Evolutionary conservation across 2,113 vertebrate species (phyloP).

Genomic region (Patagioenas fasciata): DNA sequence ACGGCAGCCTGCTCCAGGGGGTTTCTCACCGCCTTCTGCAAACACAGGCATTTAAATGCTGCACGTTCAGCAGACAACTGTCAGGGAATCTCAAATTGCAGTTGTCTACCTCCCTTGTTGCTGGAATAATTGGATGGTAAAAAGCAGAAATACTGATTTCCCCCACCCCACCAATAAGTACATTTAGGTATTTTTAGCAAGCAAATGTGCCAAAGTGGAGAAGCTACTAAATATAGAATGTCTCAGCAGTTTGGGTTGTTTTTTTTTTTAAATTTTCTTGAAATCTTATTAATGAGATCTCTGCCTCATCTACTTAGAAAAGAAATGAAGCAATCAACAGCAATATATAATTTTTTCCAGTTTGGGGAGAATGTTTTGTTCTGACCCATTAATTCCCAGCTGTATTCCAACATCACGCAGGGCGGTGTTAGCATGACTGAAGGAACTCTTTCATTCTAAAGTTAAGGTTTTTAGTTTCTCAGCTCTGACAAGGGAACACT

Average conservation of each 20-base stretch:
- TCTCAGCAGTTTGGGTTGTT: not conserved
- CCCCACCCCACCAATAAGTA: conserved; percentile 3
- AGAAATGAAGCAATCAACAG: conserved; percentile 61
- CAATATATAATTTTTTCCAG: not conserved
- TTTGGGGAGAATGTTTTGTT: not conserved
- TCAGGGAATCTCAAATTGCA: conserved; percentile 28
- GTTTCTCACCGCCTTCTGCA: rapidly evolving
- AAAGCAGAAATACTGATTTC: conserved; percentile 34
- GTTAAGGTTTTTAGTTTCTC: not conserved
- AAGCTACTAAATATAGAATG: conserved; percentile 62
- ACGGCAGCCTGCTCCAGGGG: not conserved
- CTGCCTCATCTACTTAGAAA: conserved; percentile 19
- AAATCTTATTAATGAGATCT: conserved; percentile 39
- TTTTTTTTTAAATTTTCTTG: not conserved
- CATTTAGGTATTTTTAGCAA: conserved; percentile 69
- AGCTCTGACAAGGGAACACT: not conserved
- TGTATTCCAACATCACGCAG: conserved; percentile 28
- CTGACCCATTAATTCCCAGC: conserved; percentile 46
- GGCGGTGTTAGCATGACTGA: not conserved
- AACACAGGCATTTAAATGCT: not conserved
- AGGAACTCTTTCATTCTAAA: not conserved
- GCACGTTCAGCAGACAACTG: not conserved
- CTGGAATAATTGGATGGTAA: conserved; percentile 54
- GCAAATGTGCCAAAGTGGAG: conserved; percentile 50
- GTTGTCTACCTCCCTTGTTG: conserved; percentile 20